Conservation (phyloP, 2,797 vertebrate species). For the Hemitrygon akajei region DNA sequence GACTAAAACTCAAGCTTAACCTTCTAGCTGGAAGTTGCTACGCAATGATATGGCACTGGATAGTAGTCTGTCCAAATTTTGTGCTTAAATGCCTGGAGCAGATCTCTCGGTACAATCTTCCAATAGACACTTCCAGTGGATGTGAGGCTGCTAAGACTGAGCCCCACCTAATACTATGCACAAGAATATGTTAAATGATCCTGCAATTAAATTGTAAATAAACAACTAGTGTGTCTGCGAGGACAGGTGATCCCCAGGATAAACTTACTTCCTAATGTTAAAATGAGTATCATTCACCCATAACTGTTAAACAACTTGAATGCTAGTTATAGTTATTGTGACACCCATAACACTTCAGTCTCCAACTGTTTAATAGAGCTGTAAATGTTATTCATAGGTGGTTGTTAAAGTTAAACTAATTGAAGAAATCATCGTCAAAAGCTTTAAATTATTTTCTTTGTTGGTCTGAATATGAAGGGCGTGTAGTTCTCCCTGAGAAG, state of each 20-base stretch:
- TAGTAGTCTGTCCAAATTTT: not conserved
- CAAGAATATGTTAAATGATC: not conserved
- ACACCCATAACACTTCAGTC: not conserved
- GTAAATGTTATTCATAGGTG: not conserved
- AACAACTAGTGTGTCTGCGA: not conserved
- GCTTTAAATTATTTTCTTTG: not conserved
- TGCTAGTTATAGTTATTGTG: not conserved
- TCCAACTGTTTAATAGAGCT: not conserved
- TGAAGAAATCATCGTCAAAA: not conserved
- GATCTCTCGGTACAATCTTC: not conserved
- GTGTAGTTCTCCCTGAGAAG: not conserved
- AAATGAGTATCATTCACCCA: not conserved
- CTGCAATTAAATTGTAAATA: not conserved
- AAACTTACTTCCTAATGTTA: not conserved
- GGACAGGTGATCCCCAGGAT: not conserved
- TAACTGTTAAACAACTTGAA: not conserved
- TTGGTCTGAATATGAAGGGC: not conserved
- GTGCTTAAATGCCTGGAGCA: not conserved
- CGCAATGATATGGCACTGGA: too few species aligned
- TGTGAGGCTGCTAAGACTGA: not conserved
- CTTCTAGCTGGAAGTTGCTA: not conserved
- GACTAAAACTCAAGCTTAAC: not conserved
- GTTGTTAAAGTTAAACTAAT: not conserved
- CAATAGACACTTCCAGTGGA: not conserved
- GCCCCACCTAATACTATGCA: not conserved